These are phyloP conservation scores for Emydura subglobosa DNA, from an alignment of 2,113 vertebrate genomes.

Conservation along the genomic window DNA sequence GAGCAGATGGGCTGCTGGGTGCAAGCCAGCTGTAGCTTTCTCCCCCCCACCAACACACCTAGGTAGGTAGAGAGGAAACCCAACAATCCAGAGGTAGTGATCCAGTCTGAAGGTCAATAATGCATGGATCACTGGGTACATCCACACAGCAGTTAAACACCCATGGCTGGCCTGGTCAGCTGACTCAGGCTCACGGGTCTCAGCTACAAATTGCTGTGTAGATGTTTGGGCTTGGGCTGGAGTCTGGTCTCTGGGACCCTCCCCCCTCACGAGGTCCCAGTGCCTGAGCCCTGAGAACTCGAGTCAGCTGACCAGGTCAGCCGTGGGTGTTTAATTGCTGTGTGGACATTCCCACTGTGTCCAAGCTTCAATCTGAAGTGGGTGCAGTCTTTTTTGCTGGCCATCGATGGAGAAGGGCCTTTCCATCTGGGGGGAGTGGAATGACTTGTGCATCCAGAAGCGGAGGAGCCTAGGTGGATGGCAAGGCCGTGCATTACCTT, in stretches of 20 bases:
- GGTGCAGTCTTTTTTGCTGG: not conserved
- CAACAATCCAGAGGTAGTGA: too few species aligned
- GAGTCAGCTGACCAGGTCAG: not conserved
- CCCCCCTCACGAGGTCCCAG: too few species aligned
- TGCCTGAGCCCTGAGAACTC: not conserved
- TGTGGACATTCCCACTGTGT: not conserved
- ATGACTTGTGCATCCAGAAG: not conserved
- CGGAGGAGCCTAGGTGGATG: not conserved
- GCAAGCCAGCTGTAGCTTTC: not conserved
- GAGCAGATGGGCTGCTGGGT: not conserved
- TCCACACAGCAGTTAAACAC: not conserved
- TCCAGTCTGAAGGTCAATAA: not conserved
- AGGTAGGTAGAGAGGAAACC: not conserved
- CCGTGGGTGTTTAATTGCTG: not conserved
- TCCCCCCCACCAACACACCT: not conserved
- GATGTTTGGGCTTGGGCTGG: not conserved
- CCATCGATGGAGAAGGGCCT: not conserved
- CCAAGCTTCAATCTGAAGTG: not conserved
- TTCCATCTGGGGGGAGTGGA: not conserved
- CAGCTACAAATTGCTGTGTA: not conserved
- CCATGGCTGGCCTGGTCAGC: not conserved
- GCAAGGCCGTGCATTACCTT: not conserved
- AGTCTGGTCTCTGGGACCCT: not conserved
- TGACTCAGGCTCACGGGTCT: not conserved
- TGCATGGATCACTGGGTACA: not conserved